Evolutionary conservation across 2,888 invertebrate genomes (phyloP).

Genomic region (Mechanitis mazaeus): DNA sequence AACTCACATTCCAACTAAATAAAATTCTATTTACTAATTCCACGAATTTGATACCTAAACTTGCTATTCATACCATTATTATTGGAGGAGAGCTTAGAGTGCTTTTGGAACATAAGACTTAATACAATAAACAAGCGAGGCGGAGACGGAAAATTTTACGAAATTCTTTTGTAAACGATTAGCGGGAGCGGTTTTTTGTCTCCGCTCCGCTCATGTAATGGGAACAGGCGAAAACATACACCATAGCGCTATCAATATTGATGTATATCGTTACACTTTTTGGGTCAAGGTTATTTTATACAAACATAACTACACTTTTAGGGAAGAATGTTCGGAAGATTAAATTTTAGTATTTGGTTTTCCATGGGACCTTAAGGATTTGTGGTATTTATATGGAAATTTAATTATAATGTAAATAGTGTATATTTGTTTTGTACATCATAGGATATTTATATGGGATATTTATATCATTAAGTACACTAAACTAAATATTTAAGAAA

Average conservation of each 20-base stretch:
- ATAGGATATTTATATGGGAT: not conserved
- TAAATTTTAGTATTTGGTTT: not conserved
- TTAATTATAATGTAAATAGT: too few species aligned
- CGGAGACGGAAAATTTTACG: not conserved
- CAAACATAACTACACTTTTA: not conserved
- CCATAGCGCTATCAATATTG: not conserved
- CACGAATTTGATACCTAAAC: not conserved
- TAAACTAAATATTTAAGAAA: not conserved
- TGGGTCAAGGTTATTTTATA: constrained; percentile 3
- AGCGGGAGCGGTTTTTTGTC: not conserved
- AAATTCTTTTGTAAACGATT: not conserved
- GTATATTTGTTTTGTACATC: too few species aligned
- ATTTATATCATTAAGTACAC: not conserved
- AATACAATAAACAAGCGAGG: too few species aligned
- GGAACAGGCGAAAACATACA: not conserved
- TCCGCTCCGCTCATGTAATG: not conserved
- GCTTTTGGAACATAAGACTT: too few species aligned
- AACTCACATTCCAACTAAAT: too few species aligned
- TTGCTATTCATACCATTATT: too few species aligned
- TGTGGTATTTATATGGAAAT: too few species aligned
- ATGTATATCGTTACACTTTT: constrained; percentile 4
- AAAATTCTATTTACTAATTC: too few species aligned
- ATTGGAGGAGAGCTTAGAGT: too few species aligned
- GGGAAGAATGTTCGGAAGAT: not conserved
- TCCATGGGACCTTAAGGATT: too few species aligned